Conservation (phyloP, 2,888 invertebrate species). For the Leucoma salicis region DNA sequence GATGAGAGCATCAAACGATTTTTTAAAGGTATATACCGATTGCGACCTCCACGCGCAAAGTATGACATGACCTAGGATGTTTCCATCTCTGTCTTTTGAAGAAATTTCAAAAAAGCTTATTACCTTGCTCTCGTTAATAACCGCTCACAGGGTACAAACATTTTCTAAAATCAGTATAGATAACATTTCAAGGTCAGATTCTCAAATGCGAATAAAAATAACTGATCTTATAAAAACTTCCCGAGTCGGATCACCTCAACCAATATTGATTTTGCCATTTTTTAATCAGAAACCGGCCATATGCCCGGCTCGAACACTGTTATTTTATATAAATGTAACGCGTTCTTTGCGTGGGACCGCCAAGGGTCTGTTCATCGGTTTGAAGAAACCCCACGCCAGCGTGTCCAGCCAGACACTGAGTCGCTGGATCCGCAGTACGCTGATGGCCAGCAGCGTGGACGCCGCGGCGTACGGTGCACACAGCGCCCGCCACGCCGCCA, state of each 20-base stretch:
- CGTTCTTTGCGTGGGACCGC: no score
- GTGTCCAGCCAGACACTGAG: background rate
- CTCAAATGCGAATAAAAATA: background rate
- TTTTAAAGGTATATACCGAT: background rate
- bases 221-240: no score
- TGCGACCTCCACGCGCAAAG: background rate
- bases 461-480: no score
- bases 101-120: background rate
- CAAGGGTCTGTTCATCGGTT: background rate
- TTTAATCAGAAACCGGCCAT: background rate
- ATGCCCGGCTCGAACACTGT: background rate
- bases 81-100: background rate
- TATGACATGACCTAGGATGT: background rate
- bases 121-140: background rate
- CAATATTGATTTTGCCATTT: background rate
- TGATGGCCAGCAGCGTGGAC: no score
- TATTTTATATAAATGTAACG: background rate
- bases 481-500: no score
- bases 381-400: background rate
- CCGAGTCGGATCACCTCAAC: no score
- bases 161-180: no score
- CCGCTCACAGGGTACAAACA: no score
- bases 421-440: background rate
- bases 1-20: slow-evolving; percentile 1
- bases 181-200: background rate